These are phyloP conservation scores for Polyergus mexicanus DNA, from an alignment of 1,140 invertebrate genomes.

Conservation along the genomic window DNA sequence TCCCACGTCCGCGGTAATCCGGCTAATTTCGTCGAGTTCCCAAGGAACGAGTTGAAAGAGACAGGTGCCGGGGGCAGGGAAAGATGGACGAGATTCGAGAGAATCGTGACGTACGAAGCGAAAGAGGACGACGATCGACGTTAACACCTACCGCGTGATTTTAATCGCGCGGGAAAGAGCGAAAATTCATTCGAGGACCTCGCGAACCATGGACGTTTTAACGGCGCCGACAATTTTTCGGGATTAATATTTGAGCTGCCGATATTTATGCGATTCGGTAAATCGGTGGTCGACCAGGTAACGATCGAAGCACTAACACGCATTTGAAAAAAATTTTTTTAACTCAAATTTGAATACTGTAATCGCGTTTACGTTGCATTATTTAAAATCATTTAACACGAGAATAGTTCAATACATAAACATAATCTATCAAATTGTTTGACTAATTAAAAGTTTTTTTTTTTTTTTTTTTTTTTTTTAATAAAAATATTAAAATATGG, in stretches of 20 bases:
- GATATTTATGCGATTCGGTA: slow-evolving; percentile 32
- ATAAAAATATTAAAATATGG: background rate
- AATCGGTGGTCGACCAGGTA: slow-evolving; percentile 1
- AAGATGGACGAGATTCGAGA: slow-evolving; percentile 66
- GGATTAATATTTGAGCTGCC: slow-evolving; percentile 46
- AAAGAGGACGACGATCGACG: background rate
- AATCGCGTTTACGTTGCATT: background rate
- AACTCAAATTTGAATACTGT: background rate
- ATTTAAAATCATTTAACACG: slow-evolving; percentile 10
- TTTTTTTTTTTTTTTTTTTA: background rate
- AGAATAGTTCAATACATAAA: background rate
- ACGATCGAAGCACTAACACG: background rate
- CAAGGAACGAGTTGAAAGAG: slow-evolving; percentile 54
- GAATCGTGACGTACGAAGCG: slow-evolving; percentile 57
- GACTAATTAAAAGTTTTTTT: background rate
- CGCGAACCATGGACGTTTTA: slow-evolving; percentile 39
- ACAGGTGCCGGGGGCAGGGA: slow-evolving; percentile 55
- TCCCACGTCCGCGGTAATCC: slow-evolving; percentile 71
- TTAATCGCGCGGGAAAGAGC: slow-evolving; percentile 55
- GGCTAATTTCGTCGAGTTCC: slow-evolving; percentile 69
- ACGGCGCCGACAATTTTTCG: slow-evolving; percentile 48
- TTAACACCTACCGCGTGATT: slow-evolving; percentile 48
- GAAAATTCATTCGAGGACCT: slow-evolving; percentile 35
- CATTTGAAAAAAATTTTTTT: background rate
- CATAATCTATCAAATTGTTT: background rate